Evolutionary conservation across 2,113 vertebrate genomes (phyloP).

Genomic region (Murina feae): DNA sequence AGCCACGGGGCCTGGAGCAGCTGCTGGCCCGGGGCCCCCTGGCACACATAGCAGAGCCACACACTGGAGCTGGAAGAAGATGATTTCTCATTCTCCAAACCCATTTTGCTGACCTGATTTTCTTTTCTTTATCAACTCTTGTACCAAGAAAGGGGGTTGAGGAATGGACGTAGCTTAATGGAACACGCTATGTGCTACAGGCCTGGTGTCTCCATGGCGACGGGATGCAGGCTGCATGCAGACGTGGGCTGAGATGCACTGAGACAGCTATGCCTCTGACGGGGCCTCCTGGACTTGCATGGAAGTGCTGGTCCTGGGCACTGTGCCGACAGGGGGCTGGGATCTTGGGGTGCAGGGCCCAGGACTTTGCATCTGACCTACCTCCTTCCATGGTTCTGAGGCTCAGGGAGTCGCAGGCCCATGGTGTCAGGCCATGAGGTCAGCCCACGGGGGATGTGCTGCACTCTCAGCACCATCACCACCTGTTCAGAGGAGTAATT

Average conservation of each 20-base stretch:
- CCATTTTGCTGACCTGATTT: constrained; percentile 50
- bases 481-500: neutral
- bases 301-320: neutral
- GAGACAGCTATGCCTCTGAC: neutral
- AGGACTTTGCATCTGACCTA: rapidly evolving
- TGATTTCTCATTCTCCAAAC: constrained; percentile 54
- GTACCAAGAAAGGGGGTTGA: constrained; percentile 59
- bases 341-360: neutral
- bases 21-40: neutral
- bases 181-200: neutral
- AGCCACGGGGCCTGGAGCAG: neutral
- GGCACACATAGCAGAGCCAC: neutral
- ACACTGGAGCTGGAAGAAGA: neutral
- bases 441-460: neutral
- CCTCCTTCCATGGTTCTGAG: neutral
- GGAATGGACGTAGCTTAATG: constrained; percentile 46
- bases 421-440: neutral
- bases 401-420: neutral
- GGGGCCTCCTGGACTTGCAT: neutral
- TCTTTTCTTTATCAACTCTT: neutral
- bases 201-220: constrained; percentile 42
- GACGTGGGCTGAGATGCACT: neutral
- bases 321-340: rapidly evolving
- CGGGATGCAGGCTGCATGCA: neutral
- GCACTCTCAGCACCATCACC: neutral